These are phyloP conservation scores for Oophaga sylvatica DNA, from an alignment of 2,797 vertebrate species.

Conservation along the genomic window DNA sequence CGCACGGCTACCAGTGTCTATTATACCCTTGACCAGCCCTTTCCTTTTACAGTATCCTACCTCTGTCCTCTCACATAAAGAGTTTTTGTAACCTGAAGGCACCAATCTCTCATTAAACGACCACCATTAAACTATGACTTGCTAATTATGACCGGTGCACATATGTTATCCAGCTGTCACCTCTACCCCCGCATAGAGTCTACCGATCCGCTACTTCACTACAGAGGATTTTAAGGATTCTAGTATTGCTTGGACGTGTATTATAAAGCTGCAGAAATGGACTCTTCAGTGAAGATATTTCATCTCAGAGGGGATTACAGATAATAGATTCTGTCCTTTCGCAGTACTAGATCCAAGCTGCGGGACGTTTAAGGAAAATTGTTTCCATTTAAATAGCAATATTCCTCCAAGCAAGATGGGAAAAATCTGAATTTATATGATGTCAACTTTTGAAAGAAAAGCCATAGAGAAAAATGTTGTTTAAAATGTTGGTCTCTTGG, in stretches of 20 bases:
- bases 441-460: neutral
- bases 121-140: neutral
- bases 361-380: constrained; percentile 19
- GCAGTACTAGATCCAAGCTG: neutral
- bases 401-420: neutral
- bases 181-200: neutral
- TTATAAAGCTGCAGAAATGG: constrained; percentile 4
- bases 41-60: neutral
- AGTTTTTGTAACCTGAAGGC: neutral
- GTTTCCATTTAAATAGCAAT: constrained; percentile 23
- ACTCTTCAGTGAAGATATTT: neutral
- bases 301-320: constrained; percentile 6
- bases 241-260: neutral
- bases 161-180: neutral
- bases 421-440: constrained; percentile 17
- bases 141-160: neutral
- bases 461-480: neutral
- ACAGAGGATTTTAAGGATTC: constrained; percentile 1
- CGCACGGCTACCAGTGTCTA: too few species aligned
- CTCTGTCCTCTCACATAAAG: neutral
- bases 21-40: too few species aligned
- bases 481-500: neutral
- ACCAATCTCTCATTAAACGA: neutral
- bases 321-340: constrained; percentile 5
- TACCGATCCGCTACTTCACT: neutral